These are phyloP conservation scores for Parelbella ahira DNA, from an alignment of 2,888 invertebrate species.

Conservation along the genomic window DNA sequence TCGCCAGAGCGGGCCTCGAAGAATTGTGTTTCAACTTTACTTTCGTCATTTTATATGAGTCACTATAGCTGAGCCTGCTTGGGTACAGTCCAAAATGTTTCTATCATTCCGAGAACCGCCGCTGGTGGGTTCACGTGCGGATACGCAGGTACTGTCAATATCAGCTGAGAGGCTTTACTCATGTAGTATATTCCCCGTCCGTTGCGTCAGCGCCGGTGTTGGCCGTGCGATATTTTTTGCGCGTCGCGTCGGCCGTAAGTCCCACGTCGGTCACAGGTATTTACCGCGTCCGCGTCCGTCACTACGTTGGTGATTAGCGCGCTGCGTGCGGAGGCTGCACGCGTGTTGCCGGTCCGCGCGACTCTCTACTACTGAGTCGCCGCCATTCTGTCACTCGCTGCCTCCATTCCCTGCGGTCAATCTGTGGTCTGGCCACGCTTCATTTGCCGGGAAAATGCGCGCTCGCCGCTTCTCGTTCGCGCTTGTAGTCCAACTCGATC, in stretches of 20 bases:
- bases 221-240: conserved; percentile 34
- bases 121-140: conserved; percentile 34
- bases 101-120: conserved; percentile 45
- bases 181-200: conserved; percentile 52
- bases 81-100: conserved; percentile 46
- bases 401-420: conserved; percentile 81
- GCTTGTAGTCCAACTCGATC: conserved; percentile 27
- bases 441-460: conserved; percentile 80
- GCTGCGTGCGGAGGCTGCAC: conserved; percentile 41
- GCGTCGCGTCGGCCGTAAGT: conserved; percentile 39
- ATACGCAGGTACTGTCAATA: conserved; percentile 51
- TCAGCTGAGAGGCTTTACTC: conserved; percentile 59
- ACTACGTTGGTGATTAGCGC: conserved; percentile 31
- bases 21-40: conserved; percentile 70
- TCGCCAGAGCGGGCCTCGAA: conserved; percentile 48
- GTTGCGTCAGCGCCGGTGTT: conserved; percentile 44
- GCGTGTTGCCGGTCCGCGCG: conserved; percentile 67
- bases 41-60: conserved; percentile 79
- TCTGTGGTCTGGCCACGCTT: conserved; percentile 80
- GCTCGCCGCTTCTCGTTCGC: conserved; percentile 53
- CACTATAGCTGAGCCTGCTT: conserved; percentile 45
- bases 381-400: conserved; percentile 80
- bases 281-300: conserved; percentile 41
- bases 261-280: conserved; percentile 46
- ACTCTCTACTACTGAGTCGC: conserved; percentile 72